Evolutionary conservation across 53 echinoderm and acorn worm species (phyloP).

Genomic region (Paracentrotus lividus): DNA sequence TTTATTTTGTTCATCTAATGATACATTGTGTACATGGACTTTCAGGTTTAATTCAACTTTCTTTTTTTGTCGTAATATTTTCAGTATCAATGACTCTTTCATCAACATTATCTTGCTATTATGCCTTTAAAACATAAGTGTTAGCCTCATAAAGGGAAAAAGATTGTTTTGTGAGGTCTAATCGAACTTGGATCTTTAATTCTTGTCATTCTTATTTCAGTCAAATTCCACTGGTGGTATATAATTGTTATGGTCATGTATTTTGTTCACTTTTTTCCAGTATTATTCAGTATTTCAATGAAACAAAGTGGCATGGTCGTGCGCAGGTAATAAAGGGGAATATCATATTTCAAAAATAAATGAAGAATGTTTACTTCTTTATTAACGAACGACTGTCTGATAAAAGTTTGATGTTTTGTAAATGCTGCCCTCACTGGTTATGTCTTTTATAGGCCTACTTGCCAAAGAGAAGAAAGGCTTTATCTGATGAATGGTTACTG

Average conservation of each 20-base stretch:
- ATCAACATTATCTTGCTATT: neutral
- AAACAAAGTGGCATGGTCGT: slow-evolving; percentile 31
- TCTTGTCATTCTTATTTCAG: neutral
- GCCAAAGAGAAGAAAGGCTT: neutral
- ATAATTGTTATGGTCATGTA: neutral
- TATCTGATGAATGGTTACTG: neutral
- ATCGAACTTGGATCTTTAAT: neutral
- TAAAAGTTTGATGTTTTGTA: neutral
- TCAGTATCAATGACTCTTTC: neutral
- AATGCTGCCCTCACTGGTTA: slow-evolving; percentile 32
- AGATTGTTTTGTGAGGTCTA: neutral
- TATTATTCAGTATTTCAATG: neutral
- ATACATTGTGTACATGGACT: neutral
- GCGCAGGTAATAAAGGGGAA: neutral
- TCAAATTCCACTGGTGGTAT: neutral
- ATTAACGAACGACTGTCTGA: too few relatives aligned
- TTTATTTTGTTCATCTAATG: neutral
- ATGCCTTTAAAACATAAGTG: neutral
- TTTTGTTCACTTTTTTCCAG: slow-evolving; percentile 36
- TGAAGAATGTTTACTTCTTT: too few relatives aligned
- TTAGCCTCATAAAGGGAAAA: neutral
- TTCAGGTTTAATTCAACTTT: neutral
- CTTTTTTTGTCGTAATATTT: neutral
- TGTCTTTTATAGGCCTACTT: slow-evolving; percentile 6
- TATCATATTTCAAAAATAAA: too few relatives aligned